Evolutionary conservation across 2,797 vertebrate genomes (phyloP).

Genomic region (Brotogeris chrysoptera): DNA sequence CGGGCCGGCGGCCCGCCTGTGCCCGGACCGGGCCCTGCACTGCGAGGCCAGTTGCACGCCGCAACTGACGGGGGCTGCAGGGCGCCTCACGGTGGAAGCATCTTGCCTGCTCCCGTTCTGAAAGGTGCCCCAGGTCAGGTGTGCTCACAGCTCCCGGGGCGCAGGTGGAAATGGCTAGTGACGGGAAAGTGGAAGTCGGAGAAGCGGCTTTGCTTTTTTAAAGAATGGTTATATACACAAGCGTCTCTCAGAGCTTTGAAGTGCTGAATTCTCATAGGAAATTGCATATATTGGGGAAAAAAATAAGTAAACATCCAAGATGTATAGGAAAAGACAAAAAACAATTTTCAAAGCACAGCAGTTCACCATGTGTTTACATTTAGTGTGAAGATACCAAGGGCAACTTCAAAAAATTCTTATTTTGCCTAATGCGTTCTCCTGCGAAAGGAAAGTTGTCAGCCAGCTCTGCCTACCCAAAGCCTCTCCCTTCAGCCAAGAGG

Average conservation of each 20-base stretch:
- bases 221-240: background rate
- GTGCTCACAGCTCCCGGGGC: accelerated
- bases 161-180: accelerated
- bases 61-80: background rate
- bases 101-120: accelerated
- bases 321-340: background rate
- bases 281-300: background rate
- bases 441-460: background rate
- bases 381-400: background rate
- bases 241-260: background rate
- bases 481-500: background rate
- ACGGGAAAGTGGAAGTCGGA: background rate
- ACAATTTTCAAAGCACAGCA: background rate
- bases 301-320: background rate
- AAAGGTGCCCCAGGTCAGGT: background rate
- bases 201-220: background rate
- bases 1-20: background rate
- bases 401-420: background rate
- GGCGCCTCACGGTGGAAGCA: background rate
- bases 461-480: background rate
- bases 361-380: background rate
- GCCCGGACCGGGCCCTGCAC: background rate
- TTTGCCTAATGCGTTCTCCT: background rate
- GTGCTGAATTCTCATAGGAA: conserved; percentile 13
- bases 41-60: too few species aligned